Evolutionary conservation across 2,888 invertebrate species (phyloP), one percentile per base, ranked within the genome.

Genomic region (Graphium colonna): DNA sequence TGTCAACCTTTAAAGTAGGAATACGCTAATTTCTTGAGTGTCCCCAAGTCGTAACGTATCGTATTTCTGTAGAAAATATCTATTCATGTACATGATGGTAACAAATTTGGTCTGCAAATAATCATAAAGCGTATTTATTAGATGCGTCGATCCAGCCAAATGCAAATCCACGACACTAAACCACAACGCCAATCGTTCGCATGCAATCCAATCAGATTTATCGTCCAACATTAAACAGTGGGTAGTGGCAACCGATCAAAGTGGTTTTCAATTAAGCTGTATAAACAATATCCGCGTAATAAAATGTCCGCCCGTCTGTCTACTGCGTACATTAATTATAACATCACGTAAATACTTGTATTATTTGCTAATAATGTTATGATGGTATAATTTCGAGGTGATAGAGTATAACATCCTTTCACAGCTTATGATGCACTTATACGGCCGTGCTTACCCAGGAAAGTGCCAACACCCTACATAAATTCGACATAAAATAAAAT

Each of bases 191-290:
- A 26, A 33, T 43, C 42, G 21, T 31, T 41, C 17, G 31, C 36
- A 18, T 39, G 13, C 44, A 40, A 49, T 54, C 33, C 33, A 45
- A 40, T 45, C 44, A 9, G 52, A 52, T 52, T 49, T 45, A 44
- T 45, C 13, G 44, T 17, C 26, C 10, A 40, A 28, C 47, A 48
- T 40, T 56, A 52, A 52, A 52, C 52, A 52, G 13, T 28, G 21
- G 40, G 21, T 33, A 41, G 46, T 46, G 51, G 44, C 39, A 18
- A 13, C 52, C 51, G 54, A 51, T 61, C 45, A 52, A 60, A 56
- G 40, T 47, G 44, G 46, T 39, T 51, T 55, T 41, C 55, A 52
- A 56, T 51, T 47, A 57, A 47, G 39, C 44, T 7, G 10, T 28
- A 38, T 53, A 52, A 56, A 58, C 46, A 52, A 48, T 46, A 26